These are phyloP conservation scores for Sinella curviseta DNA, from an alignment of 1,140 invertebrate genomes.

Conservation along the genomic window DNA sequence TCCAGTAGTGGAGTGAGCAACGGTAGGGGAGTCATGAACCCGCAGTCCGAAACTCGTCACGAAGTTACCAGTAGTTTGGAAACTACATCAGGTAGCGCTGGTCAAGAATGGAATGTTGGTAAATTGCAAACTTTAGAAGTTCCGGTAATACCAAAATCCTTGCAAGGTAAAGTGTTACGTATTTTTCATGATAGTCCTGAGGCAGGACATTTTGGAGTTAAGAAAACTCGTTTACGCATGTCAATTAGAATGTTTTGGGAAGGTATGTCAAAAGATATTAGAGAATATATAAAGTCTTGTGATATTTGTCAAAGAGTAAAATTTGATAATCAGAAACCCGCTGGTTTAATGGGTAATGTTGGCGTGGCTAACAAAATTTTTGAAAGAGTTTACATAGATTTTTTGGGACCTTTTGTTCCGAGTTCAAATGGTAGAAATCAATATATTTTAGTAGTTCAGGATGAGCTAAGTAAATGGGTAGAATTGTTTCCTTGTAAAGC, in stretches of 20 bases:
- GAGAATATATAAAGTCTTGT: constrained; percentile 32
- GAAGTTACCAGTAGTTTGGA: neutral
- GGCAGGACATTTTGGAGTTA: constrained; percentile 18
- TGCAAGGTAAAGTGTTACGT: neutral
- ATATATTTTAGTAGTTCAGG: constrained; percentile 51
- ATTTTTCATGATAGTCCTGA: constrained; percentile 27
- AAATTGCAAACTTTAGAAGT: neutral
- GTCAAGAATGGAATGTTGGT: neutral
- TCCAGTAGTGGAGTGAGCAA: neutral
- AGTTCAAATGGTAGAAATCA: constrained; percentile 35
- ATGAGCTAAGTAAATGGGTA: constrained; percentile 52
- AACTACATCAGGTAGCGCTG: neutral
- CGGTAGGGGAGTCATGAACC: neutral
- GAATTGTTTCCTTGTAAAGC: constrained; percentile 48
- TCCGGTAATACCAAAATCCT: neutral
- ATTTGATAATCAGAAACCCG: neutral
- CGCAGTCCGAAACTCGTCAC: neutral
- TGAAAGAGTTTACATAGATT: constrained; percentile 40
- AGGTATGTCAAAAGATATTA: constrained; percentile 26
- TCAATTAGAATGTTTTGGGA: constrained; percentile 27
- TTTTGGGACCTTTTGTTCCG: constrained; percentile 42
- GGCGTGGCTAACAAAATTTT: constrained; percentile 22
- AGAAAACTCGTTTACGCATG: constrained; percentile 20
- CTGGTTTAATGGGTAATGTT: neutral
- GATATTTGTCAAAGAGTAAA: constrained; percentile 27